Percentiles rank a stretch among this genome's conserved stretches.
phyloP scores from a whole-genome alignment of 2,888 invertebrate species.

The Xylocampa areola region DNA sequence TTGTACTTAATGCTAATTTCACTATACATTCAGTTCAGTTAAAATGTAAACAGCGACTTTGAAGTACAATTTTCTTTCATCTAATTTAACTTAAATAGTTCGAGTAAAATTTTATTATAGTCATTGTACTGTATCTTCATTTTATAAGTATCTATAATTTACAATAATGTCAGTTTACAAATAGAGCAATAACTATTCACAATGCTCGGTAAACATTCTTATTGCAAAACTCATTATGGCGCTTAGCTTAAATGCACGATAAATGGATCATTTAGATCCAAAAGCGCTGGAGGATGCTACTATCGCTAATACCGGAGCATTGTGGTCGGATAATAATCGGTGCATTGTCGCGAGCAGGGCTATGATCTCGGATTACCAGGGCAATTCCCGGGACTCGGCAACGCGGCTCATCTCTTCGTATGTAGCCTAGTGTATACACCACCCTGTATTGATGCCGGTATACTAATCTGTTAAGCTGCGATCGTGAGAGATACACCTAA shows the following conservation, averaged over 20 bases:
- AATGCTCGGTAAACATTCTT: conserved; percentile 15
- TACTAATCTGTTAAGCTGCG: conserved; percentile 60
- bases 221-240: conserved; percentile 15
- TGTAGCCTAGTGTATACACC: conserved; percentile 9
- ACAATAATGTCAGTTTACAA: conserved; percentile 10
- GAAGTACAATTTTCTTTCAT: conserved; percentile 16
- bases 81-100: conserved; percentile 10
- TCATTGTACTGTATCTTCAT: conserved; percentile 1
- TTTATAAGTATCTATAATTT: conserved; percentile 8
- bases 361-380: conserved; percentile 60
- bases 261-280: conserved; percentile 43
- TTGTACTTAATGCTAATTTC: neutral
- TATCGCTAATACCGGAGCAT: conserved; percentile 49
- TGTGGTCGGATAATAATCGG: conserved; percentile 56
- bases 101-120: conserved; percentile 3
- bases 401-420: conserved; percentile 34
- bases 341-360: conserved; percentile 54
- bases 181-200: conserved; percentile 20
- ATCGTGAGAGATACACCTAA: conserved; percentile 53
- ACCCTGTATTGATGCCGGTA: conserved; percentile 36
- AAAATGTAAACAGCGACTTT: neutral
- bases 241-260: conserved; percentile 17
- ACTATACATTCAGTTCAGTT: neutral
- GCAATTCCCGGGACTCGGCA: conserved; percentile 44
- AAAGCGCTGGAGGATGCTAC: conserved; percentile 32